phyloP scores from a whole-genome alignment of 2,797 vertebrate species.

The Oophaga sylvatica region DNA sequence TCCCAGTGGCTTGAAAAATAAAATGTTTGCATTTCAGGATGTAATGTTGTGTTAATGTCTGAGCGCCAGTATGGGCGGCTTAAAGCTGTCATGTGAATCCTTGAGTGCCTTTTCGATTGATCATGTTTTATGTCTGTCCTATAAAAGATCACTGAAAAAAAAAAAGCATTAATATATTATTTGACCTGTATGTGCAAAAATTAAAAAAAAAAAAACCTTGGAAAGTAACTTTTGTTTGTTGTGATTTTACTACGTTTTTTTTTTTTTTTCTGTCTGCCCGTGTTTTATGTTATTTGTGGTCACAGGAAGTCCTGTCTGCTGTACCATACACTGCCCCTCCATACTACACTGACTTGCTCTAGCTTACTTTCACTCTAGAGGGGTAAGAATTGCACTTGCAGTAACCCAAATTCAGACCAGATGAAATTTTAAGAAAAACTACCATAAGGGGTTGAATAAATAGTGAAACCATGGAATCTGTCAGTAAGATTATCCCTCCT shows the following conservation, averaged over 20 bases:
- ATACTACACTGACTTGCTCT: no score
- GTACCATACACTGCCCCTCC: no score
- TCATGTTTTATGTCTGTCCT: not conserved
- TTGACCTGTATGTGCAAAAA: constrained; percentile 2
- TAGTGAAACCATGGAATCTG: no score
- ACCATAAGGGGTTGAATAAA: no score
- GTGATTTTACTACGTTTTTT: not conserved
- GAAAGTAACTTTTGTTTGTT: not conserved
- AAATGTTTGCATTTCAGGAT: not conserved
- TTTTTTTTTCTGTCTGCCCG: not conserved
- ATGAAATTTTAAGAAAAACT: no score
- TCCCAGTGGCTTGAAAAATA: not conserved
- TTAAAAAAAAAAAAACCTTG: constrained; percentile 8
- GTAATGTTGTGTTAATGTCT: not conserved
- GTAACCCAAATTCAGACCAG: no score
- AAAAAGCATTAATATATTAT: not conserved
- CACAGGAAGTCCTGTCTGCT: not conserved
- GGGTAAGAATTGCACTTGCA: no score
- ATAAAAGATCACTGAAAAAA: not conserved
- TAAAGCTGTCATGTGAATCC: not conserved
- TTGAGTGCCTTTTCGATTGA: constrained; percentile 40
- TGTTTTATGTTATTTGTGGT: not conserved
- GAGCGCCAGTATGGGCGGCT: not conserved
- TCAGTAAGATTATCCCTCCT: no score
- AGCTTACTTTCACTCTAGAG: no score